Evolutionary conservation across 2,113 vertebrate species (phyloP).

Genomic region (Lipotes vexillifer): DNA sequence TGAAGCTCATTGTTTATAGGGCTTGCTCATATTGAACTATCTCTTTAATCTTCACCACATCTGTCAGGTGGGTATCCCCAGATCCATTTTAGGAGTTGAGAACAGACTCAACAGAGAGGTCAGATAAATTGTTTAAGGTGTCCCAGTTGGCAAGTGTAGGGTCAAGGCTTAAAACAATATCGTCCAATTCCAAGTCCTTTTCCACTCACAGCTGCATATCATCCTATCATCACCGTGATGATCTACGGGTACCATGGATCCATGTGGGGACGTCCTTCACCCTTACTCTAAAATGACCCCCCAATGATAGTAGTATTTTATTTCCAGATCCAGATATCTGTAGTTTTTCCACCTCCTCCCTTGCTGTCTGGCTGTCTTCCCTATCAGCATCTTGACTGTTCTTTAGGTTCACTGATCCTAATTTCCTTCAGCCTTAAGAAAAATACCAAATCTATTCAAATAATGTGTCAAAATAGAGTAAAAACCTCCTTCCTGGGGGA

Average conservation of each 20-base stretch:
- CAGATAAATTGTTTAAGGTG: not conserved
- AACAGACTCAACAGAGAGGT: not conserved
- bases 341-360: not conserved
- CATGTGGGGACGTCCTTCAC: not conserved
- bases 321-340: not conserved
- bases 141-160: not conserved
- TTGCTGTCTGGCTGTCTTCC: not conserved
- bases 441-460: not conserved
- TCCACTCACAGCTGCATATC: not conserved
- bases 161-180: not conserved
- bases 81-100: not conserved
- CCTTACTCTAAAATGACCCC: not conserved
- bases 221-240: rapidly evolving
- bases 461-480: not conserved
- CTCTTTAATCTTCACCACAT: not conserved
- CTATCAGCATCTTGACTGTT: not conserved
- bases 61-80: not conserved
- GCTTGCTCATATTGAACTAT: not conserved
- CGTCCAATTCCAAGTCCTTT: not conserved
- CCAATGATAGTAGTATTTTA: not conserved
- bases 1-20: not conserved
- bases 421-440: not conserved
- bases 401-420: not conserved
- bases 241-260: rapidly evolving
- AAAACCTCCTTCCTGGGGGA: not conserved